phyloP scores from a whole-genome alignment of 2,797 vertebrate genomes.

The Acridotheres tristis region DNA sequence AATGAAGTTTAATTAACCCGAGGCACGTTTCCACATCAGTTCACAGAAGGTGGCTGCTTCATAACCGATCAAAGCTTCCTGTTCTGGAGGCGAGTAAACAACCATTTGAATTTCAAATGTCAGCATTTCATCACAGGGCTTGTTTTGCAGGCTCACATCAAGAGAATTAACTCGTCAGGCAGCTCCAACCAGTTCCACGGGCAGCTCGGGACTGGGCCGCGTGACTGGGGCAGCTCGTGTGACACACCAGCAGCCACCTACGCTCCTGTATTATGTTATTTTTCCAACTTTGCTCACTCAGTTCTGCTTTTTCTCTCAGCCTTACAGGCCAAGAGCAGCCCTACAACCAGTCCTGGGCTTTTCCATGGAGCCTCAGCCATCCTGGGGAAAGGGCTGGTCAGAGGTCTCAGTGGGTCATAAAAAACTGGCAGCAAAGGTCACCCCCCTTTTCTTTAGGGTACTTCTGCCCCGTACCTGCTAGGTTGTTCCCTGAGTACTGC shows the following conservation, averaged over 20 bases:
- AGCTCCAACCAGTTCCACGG: not conserved
- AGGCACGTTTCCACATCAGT: not conserved
- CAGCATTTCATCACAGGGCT: not conserved
- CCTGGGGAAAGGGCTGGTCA: fast-evolving
- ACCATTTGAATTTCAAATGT: not conserved
- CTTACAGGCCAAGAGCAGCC: fast-evolving
- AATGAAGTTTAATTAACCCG: not conserved
- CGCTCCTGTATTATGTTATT: fast-evolving
- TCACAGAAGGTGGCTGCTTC: not conserved
- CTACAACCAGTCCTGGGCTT: not conserved
- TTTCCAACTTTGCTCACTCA: not conserved
- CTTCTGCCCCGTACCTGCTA: fast-evolving
- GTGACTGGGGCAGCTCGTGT: not conserved
- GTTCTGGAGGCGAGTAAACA: not conserved
- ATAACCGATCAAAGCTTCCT: not conserved
- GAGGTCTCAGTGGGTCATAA: fast-evolving
- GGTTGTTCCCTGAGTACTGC: fast-evolving
- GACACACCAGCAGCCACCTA: fast-evolving
- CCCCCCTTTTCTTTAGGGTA: fast-evolving
- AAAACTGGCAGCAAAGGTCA: not conserved
- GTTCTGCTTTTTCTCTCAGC: not conserved
- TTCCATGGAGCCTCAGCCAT: fast-evolving
- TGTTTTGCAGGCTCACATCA: not conserved
- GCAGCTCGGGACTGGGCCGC: not conserved
- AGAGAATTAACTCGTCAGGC: not conserved